Evolutionary conservation across 92 coral and sea anemone species (phyloP), one percentile per base, ranked within the genome.

Genomic region (Umimayanthus kanabou): DNA sequence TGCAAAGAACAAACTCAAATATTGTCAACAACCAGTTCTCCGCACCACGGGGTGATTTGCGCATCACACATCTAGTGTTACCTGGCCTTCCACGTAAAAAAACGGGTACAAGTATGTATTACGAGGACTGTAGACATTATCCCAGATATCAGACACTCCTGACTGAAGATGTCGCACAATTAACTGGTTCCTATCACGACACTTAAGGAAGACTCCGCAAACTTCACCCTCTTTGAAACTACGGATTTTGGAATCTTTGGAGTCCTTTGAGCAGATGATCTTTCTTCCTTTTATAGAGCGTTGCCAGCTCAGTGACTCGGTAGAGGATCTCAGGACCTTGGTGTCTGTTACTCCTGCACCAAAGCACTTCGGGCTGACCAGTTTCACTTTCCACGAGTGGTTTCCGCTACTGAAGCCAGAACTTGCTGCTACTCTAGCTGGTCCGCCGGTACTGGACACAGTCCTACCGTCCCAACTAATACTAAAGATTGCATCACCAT

Each of bases 381-480:
- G 39, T 70, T 75, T 70, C 45, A 84, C 87, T 69, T 84, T 84
- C 87, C 87, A 85, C 20, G 81, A 85, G 18, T 85, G 81, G 29
- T 85, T 85, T 26, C 88, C 88, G 23, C 9, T 22, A 37, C 15
- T 4, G 39, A 85, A 85, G 14, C 70, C 69, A 18, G 39, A 6
- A 40, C n/a, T 33, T 73, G 40, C 77, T 29, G 39, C 43, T 14
- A 37, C 9, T 40, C 77, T 73, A 40, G 40, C 33, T 23, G 9
- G 5, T 22, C 7, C 13, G 4, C 40, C 77, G 1, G 16, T 33
- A 15, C 58, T 11, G 2, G 58, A 7, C 0, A 73, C 77, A 6
- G 77, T 73, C 40, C 37, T 37, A n/a, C 39, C 7, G 14, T 73
- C 40, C 15, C 25, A 22, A 29, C 9, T 14, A 22, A 73, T 33